Conservation (phyloP, 2,797 vertebrate species). For the Coracias cyanogaster region DNA sequence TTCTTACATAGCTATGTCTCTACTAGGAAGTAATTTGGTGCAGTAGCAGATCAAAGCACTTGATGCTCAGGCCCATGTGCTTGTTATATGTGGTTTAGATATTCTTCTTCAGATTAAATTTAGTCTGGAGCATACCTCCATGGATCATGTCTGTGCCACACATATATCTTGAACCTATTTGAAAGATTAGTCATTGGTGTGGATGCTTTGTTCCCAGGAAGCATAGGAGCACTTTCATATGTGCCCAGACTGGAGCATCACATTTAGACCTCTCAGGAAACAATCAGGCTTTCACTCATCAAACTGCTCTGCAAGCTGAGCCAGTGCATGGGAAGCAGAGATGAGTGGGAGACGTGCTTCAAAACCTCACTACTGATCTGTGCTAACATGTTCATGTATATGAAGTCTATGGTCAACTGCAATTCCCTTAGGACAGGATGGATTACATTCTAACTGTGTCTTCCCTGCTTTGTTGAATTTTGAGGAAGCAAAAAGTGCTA, state of each 20-base stretch:
- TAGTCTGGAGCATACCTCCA: not conserved
- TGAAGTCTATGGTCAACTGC: too few species aligned
- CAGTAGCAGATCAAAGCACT: not conserved
- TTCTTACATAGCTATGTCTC: not conserved
- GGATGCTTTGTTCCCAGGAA: not conserved
- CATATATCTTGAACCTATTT: not conserved
- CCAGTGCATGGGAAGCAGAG: not conserved
- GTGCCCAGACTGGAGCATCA: not conserved
- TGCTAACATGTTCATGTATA: not conserved
- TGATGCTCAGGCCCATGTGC: not conserved
- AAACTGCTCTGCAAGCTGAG: not conserved
- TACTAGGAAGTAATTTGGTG: not conserved
- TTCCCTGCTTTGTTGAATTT: not conserved
- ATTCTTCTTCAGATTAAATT: not conserved
- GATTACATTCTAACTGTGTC: not conserved
- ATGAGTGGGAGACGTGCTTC: not conserved
- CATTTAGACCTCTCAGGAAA: not conserved
- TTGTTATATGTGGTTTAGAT: not conserved
- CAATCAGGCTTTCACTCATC: not conserved
- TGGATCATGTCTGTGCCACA: not conserved
- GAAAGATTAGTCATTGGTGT: not conserved
- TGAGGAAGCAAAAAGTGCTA: not conserved
- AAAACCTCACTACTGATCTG: not conserved
- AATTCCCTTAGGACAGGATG: not conserved
- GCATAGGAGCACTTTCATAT: not conserved